A percentile compares a stretch with the other conserved stretches of the same genome.
phyloP scores from a whole-genome alignment of 2,113 vertebrate species.

The Nycticryphes semicollaris region DNA sequence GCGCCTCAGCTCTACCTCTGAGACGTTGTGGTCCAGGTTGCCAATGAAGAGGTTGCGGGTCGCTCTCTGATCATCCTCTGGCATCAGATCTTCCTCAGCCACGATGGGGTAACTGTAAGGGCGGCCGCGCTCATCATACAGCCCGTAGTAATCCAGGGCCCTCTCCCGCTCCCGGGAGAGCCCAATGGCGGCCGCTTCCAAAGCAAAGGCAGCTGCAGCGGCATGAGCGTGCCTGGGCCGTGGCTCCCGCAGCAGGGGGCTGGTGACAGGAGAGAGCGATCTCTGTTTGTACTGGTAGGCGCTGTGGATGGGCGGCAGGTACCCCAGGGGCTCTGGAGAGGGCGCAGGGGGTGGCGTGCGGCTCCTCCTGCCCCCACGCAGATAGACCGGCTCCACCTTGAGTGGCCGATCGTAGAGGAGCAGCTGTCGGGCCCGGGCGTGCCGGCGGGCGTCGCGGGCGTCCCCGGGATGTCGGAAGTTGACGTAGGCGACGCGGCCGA shows the following conservation, averaged over 20 bases:
- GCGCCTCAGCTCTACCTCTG: conserved; percentile 87
- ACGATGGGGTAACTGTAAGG: conserved; percentile 83
- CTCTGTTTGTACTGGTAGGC: conserved; percentile 88
- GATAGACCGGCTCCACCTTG: conserved; percentile 93
- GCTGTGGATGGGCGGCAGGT: conserved; percentile 80
- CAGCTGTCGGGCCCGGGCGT: conserved; percentile 87
- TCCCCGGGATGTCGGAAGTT: conserved; percentile 94
- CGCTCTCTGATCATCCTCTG: conserved; percentile 94
- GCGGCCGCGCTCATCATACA: conserved; percentile 90
- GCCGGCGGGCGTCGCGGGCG: conserved; percentile 90
- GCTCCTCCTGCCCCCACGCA: conserved; percentile 74
- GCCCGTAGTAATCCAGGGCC: conserved; percentile 89
- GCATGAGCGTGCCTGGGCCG: conserved; percentile 80
- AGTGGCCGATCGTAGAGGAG: conserved; percentile 90
- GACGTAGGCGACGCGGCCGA: conserved; percentile 93
- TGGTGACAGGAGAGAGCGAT: conserved; percentile 86
- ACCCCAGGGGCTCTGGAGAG: conserved; percentile 83
- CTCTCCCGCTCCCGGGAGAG: conserved; percentile 86
- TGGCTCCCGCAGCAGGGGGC: conserved; percentile 82
- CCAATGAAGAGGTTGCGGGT: conserved; percentile 97
- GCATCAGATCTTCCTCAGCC: conserved; percentile 92
- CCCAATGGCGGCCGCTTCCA: conserved; percentile 83
- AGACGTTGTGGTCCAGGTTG: conserved; percentile 92
- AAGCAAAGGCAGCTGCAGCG: conserved; percentile 73
- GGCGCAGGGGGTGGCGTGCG: conserved; percentile 76